Base-by-base conservation (phyloP, 2,113 vertebrate species). In the Megaleporinus macrocephalus region DNA sequence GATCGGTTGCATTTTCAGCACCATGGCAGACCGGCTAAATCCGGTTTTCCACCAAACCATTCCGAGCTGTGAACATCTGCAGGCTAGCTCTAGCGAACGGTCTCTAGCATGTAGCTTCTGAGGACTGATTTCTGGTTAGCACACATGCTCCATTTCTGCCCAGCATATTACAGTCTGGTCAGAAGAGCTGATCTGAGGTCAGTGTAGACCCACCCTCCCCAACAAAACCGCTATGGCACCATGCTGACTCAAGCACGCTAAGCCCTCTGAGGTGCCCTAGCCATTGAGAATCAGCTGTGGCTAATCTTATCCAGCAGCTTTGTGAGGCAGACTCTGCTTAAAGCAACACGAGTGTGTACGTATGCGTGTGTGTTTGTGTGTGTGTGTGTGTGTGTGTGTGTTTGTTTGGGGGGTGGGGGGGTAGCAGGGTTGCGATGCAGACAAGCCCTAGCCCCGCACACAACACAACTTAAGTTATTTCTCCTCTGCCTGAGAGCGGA, bases 291-390 rank as follows among this genome's bases (percentile, higher is more conserved):
- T 81, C 70, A 22, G 47, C 76, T 82, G 70, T 47, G 62, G 66
- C 65, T 76, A 79, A 84, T 79, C 72, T 77, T 24, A 77, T 87
- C 79, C 76, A 68, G 18, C 18, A 20, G 75, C 74, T 81, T 72
- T 78, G 51, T 65, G 62, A 18, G 36, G 68, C 69, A 59, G 49
- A 33, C 5, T 47, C 72, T 59, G 47, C n/a, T 55, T 55, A 53
- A 4, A 49, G 72, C 61, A n/a, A 41, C 20, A 5, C 13, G 24
- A 61, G 26, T 63, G 57, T 24, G 57, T 26, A n/a, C 6, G 22
- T n/a, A 16, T 59, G 22, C 18, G 22, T 59, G 5, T 59, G 55
- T 59, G 22, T 59, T 4, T 59, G 22, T 24, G 20, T n/a, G 55
- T 59, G 3, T n/a, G 55, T 9, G 55, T n/a, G 55, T n/a, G 55